phyloP scores from a whole-genome alignment of 35 echinoderm and acorn worm species.

The Apostichopus japonicus region DNA sequence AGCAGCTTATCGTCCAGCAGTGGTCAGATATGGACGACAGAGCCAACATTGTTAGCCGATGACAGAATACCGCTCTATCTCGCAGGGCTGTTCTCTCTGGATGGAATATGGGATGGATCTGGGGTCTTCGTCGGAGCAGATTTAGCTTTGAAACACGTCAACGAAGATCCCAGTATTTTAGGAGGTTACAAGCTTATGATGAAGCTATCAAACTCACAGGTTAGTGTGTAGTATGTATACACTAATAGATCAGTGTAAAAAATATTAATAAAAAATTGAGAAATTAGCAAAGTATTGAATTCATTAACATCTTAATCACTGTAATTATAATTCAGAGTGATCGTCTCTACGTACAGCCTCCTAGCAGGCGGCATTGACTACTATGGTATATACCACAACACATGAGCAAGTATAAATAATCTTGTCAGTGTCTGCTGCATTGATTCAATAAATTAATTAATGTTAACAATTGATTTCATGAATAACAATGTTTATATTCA shows the following conservation, averaged over 20 bases:
- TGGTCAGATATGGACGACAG: not conserved
- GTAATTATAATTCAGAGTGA: too few relatives aligned
- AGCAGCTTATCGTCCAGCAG: not conserved
- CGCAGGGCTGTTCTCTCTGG: slow-evolving; percentile 13
- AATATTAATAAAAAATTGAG: too few relatives aligned
- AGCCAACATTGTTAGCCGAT: not conserved
- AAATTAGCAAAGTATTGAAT: too few relatives aligned
- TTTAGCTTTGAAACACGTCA: slow-evolving; percentile 47
- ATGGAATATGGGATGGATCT: slow-evolving; percentile 35
- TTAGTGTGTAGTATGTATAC: not conserved
- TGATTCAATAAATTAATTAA: not conserved
- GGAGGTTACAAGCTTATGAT: not conserved
- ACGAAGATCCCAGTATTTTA: slow-evolving; percentile 19
- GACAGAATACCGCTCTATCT: slow-evolving; percentile 18
- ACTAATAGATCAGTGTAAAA: too few relatives aligned
- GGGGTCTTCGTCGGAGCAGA: slow-evolving; percentile 25
- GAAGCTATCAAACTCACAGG: slow-evolving; percentile 12
- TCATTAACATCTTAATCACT: too few relatives aligned
- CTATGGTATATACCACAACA: too few relatives aligned
- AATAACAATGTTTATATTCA: too few relatives aligned
- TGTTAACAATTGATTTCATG: too few relatives aligned
- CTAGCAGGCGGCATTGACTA: too few relatives aligned
- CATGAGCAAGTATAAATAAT: too few relatives aligned
- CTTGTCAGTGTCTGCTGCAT: not conserved
- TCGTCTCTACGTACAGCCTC: too few relatives aligned